A percentile compares a stretch with the other conserved stretches of the same genome.
These are phyloP conservation scores for Himantopus leucocephalus DNA, from an alignment of 2,113 vertebrate species.

Conservation along the genomic window DNA sequence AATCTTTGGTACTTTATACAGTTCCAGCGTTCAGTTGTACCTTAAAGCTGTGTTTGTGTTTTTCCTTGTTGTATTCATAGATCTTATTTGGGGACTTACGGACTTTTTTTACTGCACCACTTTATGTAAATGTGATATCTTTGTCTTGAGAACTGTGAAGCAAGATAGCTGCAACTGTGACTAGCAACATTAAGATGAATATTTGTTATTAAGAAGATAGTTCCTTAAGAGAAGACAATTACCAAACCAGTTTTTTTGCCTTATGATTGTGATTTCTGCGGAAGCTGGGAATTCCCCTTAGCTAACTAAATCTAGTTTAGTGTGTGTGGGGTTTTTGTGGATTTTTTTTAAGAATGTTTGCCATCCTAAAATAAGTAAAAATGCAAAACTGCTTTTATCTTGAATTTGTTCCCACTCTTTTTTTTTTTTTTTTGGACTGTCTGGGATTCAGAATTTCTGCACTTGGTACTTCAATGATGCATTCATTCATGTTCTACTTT, in stretches of 20 bases:
- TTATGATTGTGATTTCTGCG: background rate
- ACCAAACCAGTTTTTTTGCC: background rate
- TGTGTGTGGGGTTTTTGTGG: background rate
- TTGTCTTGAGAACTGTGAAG: background rate
- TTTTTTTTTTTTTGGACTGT: background rate
- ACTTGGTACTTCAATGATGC: background rate
- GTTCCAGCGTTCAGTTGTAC: background rate
- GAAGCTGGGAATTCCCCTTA: background rate
- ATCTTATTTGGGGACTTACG: background rate
- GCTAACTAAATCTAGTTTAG: background rate
- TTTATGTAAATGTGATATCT: background rate
- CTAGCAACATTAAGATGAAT: background rate
- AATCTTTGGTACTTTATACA: background rate
- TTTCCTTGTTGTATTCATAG: background rate
- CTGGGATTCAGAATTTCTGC: background rate
- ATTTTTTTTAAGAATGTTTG: background rate
- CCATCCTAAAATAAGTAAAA: background rate
- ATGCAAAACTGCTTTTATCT: background rate
- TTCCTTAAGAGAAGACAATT: background rate
- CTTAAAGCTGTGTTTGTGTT: background rate
- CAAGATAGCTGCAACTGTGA: background rate
- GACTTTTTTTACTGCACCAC: background rate
- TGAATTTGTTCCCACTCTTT: background rate
- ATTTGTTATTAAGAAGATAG: background rate
- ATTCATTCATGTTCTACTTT: background rate